phyloP scores from a whole-genome alignment of 2,888 invertebrate species.

The Apodemia hepburni region DNA sequence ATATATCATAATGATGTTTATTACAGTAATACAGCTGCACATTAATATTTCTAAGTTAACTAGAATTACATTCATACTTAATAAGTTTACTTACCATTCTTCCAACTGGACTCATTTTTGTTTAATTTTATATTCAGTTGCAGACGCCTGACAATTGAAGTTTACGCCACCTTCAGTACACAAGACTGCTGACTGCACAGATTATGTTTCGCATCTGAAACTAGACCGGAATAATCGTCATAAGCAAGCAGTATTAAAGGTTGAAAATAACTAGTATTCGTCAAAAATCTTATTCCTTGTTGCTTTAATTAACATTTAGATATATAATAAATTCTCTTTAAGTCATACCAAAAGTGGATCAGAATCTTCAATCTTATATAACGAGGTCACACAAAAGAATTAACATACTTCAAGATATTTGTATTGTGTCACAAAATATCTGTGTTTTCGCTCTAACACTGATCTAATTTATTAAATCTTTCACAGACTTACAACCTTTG shows the following conservation, averaged over 20 bases:
- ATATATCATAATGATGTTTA: too few species aligned
- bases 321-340: conserved; percentile 62
- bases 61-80: too few species aligned
- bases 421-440: conserved; percentile 36
- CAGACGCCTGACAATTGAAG: conserved; percentile 27
- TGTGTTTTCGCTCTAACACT: conserved; percentile 38
- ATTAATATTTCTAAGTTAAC: too few species aligned
- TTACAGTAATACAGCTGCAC: too few species aligned
- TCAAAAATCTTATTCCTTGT: conserved; percentile 56
- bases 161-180: conserved; percentile 34
- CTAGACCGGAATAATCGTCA: conserved; percentile 56
- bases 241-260: conserved; percentile 46
- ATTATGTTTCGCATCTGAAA: conserved; percentile 63
- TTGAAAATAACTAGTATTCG: conserved; percentile 51
- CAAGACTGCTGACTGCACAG: conserved; percentile 51
- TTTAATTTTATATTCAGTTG: not conserved
- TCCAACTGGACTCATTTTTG: conserved; percentile 16
- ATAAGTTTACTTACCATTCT: conserved; percentile 17
- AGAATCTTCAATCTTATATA: conserved; percentile 62
- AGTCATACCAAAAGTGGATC: conserved; percentile 68
- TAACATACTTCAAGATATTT: conserved; percentile 55
- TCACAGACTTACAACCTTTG: conserved; percentile 37
- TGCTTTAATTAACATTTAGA: conserved; percentile 72
- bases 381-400: conserved; percentile 61
- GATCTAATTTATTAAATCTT: conserved; percentile 41